Percentiles rank a stretch among this genome's conserved stretches.
Conservation (phyloP, 2,113 vertebrate genomes). For the Aspidoscelis tigris region DNA sequence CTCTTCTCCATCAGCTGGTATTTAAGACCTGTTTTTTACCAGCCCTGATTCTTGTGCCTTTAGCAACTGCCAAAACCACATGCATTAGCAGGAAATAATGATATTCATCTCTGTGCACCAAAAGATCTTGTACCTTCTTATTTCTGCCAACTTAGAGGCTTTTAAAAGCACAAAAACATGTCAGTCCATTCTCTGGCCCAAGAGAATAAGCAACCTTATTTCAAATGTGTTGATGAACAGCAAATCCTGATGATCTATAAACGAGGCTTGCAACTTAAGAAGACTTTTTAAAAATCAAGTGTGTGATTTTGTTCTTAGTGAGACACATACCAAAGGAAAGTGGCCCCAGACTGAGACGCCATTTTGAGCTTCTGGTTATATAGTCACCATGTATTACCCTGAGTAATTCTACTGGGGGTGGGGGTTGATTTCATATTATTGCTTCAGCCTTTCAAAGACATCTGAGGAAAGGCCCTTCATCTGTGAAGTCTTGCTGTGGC, state of each 20-base stretch:
- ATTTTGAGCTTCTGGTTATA: background rate
- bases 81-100: background rate
- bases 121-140: background rate
- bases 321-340: background rate
- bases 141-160: background rate
- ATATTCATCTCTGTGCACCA: background rate
- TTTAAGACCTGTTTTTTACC: slow-evolving; percentile 8
- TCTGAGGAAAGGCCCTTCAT: no score
- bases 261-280: slow-evolving; percentile 22
- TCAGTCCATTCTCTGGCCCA: background rate
- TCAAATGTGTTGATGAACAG: background rate
- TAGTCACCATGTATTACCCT: background rate
- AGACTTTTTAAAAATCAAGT: slow-evolving; percentile 33
- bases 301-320: slow-evolving; percentile 48
- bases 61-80: background rate
- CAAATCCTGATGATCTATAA: background rate
- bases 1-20: slow-evolving; percentile 42
- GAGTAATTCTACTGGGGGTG: background rate
- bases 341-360: background rate
- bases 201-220: background rate
- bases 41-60: background rate
- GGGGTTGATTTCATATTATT: background rate
- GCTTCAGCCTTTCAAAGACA: no score
- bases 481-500: no score
- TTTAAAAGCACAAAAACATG: background rate